Base-by-base conservation (phyloP, 2,113 vertebrate species). In the Takifugu flavidus region DNA sequence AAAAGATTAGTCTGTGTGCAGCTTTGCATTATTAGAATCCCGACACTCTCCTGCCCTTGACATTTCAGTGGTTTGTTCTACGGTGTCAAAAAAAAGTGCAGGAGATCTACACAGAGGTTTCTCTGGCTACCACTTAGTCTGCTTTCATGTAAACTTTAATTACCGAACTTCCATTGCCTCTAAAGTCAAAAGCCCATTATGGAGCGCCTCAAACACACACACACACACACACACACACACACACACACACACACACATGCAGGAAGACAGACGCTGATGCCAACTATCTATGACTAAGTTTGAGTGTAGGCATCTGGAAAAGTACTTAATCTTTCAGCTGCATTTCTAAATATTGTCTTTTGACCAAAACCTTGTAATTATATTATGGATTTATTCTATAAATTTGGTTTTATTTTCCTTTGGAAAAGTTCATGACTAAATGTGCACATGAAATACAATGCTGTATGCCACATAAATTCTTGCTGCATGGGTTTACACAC, bases 391-490 rank as follows among this genome's bases (percentile, higher is more conserved):
- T 82, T 59, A 79, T 86, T 79, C 77, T 74, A 63, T 78, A 76
- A 82, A 68, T 61, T 64, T 70, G 70, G 71, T 77, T 82, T 86
- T 79, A 75, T 83, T 86, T 85, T 80, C 78, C 74, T 44, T 70
- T 84, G 86, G 86, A 88, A 89, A 88, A 82, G 72, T 81, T 79
- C 65, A 86, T 77, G 74, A 84, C 79, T 82, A 75, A 82, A 83
- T 65, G 59, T 58, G 65, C 64, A 65, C 69, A 71, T 85, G 72
- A 86, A 88, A 78, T 78, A 72, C 70, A 68, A 66, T 83, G 75
- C 60, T 55, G 70, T 14, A 27, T 54, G 56, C 69, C 66, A 13
- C 77, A 75, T 58, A 78, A 65, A 83, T 80, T 82, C 69, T 69
- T 42, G 56, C 52, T 75, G 44, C 27, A 34, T 31, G 7, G 29